Conservation (phyloP, 2,888 invertebrate species). For the Orthonevra nobilis region DNA sequence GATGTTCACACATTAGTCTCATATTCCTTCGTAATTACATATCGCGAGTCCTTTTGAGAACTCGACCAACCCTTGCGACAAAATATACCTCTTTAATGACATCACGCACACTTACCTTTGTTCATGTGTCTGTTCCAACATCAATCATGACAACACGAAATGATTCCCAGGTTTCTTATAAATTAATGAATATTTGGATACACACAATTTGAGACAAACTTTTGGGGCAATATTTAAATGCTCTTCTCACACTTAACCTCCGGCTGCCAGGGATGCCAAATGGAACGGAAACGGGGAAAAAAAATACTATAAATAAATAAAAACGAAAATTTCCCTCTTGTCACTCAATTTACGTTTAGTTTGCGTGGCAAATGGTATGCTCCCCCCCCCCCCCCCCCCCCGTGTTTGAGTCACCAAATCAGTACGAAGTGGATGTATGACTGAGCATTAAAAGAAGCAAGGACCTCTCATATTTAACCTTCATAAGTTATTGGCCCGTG, state of each 20-base stretch:
- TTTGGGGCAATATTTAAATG: constrained; percentile 3
- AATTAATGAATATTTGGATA: constrained; percentile 41
- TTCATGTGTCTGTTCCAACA: not conserved
- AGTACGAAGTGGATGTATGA: no score
- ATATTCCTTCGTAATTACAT: no score
- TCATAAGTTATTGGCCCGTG: constrained; percentile 16
- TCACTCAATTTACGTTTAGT: no score
- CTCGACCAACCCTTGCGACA: no score
- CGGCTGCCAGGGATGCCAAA: not conserved
- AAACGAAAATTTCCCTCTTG: constrained; percentile 4
- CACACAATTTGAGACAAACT: constrained; percentile 26
- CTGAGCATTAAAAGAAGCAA: not conserved
- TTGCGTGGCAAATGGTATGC: no score
- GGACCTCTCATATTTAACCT: constrained; percentile 18
- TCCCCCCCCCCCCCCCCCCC: no score
- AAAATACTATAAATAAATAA: constrained; percentile 13
- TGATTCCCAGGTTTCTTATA: constrained; percentile 29
- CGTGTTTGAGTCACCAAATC: no score
- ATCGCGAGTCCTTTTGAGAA: no score
- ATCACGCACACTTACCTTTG: no score
- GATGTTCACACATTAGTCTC: no score
- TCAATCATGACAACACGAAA: constrained; percentile 2
- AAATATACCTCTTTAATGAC: no score
- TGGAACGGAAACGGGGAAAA: not conserved
- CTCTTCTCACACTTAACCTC: no score